Evolutionary conservation across 2,113 vertebrate genomes (phyloP).

Genomic region (Coreoperca whiteheadi): DNA sequence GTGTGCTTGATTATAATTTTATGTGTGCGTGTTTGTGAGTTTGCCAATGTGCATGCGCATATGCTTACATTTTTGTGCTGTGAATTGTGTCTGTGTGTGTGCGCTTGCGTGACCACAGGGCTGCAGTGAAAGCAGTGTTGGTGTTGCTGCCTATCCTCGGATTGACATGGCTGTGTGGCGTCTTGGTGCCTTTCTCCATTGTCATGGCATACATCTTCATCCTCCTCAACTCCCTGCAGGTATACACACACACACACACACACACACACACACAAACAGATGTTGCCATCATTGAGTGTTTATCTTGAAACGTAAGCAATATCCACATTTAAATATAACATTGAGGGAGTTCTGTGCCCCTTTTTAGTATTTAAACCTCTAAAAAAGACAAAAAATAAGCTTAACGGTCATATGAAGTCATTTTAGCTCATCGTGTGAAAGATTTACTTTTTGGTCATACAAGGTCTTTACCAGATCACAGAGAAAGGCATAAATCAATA

Average conservation of each 20-base stretch:
- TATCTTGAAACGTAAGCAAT: not conserved
- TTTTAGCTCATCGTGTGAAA: not conserved
- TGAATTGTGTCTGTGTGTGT: constrained; percentile 17
- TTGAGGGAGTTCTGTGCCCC: not conserved
- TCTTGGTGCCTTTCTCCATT: constrained; percentile 85
- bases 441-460: not conserved
- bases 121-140: constrained; percentile 86
- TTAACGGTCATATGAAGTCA: not conserved
- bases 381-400: not conserved
- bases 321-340: not conserved
- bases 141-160: constrained; percentile 87
- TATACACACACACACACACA: constrained; percentile 53
- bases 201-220: constrained; percentile 86
- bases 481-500: not conserved
- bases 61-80: constrained; percentile 6
- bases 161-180: constrained; percentile 86
- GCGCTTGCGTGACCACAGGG: constrained; percentile 66
- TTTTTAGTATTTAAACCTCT: not conserved
- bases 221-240: constrained; percentile 87
- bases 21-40: not conserved
- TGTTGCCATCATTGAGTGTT: not conserved
- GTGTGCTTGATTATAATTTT: not conserved
- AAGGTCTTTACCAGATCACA: not conserved
- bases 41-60: not conserved
- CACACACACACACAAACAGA: constrained; percentile 4